Conservation (phyloP, 2,113 vertebrate species). For the Polypterus senegalus region DNA sequence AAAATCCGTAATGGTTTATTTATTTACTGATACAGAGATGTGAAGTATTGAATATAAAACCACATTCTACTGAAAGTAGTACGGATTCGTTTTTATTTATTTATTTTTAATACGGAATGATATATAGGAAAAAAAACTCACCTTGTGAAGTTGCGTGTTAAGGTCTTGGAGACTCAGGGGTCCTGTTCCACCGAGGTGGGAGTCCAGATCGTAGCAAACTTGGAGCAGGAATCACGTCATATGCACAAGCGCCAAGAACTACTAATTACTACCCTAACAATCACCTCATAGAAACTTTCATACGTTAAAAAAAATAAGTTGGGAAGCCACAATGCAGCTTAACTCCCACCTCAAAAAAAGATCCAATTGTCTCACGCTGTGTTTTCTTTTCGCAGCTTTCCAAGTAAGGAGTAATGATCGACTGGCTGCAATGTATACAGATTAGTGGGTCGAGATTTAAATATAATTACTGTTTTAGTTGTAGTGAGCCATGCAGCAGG, state of each 20-base stretch:
- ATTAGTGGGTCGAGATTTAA: too few species aligned
- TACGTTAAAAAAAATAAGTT: not conserved
- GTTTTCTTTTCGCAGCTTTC: too few species aligned
- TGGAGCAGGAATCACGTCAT: constrained; percentile 60
- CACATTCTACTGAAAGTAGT: not conserved
- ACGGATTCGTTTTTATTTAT: not conserved
- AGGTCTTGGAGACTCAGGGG: constrained; percentile 46
- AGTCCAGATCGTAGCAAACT: constrained; percentile 47
- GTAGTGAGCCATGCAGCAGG: too few species aligned
- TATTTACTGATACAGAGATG: not conserved
- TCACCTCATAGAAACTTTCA: constrained; percentile 35
- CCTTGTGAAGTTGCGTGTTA: constrained; percentile 36
- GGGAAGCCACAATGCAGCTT: too few species aligned
- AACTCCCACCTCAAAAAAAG: too few species aligned
- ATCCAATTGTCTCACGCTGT: too few species aligned
- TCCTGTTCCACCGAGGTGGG: constrained; percentile 42
- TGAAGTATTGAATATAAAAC: not conserved
- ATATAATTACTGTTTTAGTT: too few species aligned
- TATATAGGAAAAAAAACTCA: constrained; percentile 29
- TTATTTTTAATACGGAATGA: too few species aligned
- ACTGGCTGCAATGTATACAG: too few species aligned
- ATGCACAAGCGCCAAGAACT: constrained; percentile 34
- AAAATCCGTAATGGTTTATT: not conserved
- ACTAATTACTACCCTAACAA: constrained; percentile 49
- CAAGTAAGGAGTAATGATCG: too few species aligned